Evolutionary conservation across 2,797 vertebrate genomes (phyloP), one percentile per base, ranked within the genome.

Genomic region (Hydrolagus colliei): DNA sequence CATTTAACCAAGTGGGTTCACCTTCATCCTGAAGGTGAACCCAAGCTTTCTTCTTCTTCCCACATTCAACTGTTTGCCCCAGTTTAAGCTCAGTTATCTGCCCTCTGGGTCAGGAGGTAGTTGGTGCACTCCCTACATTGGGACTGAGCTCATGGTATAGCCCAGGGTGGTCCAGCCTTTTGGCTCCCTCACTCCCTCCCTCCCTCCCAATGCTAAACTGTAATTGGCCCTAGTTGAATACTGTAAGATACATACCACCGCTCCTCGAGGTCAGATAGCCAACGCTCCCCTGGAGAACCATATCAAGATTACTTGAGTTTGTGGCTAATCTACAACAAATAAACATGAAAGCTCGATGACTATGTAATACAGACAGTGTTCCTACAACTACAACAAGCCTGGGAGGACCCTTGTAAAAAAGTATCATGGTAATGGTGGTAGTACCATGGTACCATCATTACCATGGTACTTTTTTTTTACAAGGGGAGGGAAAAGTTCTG

Each of bases 201-300:
- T 27, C 27, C 27, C 27, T 22, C 27, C 9, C 7, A 13, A 85
- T 32, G 27, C 52, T 85, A 35, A 20, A 18, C 22, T 12, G n/a
- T 59, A 76, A 76, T 35, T 35, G 4, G 65, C 65, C 35, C 16
- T 22, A 1, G 9, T 73, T 59, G 71, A 73, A 73, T n/a, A 75
- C 14, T 22, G 85, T 35, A 74, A 74, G n/a, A 11, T 67, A 87
- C 89, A 52, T 95, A 95, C 95, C 98, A 86, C 97, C 98, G n/a
- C 97, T 98, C 88, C 97, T 94, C 67, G 96, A 94, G 82, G 96
- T 97, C 88, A 99, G 92, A 90, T 96, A 94, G 61, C 98, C 98
- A 89, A 99, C 98, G 65, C 94, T 95, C 88, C 98, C 97, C n/a
- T 95, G 97, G 80, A 99, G 96, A 90, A 99, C 96, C 87, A 96